Percentiles rank a stretch among this genome's conserved stretches.
Evolutionary conservation across 2,888 invertebrate genomes (phyloP).

Genomic region (Drosophila lacicola): DNA sequence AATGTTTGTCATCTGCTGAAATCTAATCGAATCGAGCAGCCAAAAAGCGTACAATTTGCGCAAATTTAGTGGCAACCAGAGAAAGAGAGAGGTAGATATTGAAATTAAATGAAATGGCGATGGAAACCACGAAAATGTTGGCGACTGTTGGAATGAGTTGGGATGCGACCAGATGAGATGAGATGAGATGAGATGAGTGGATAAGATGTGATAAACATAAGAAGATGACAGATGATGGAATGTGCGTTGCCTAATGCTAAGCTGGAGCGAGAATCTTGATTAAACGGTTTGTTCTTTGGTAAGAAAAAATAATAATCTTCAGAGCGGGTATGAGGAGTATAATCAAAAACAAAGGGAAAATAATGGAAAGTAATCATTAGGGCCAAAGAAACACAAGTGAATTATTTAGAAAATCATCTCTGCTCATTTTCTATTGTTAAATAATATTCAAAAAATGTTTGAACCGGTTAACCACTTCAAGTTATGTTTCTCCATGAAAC

Average conservation of each 20-base stretch:
- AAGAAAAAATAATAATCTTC: background rate
- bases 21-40: conserved; percentile 77
- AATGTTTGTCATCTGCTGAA: conserved; percentile 78
- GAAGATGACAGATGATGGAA: conserved; percentile 26
- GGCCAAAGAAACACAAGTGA: too few relatives aligned
- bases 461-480: too few relatives aligned
- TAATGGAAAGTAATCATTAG: too few relatives aligned
- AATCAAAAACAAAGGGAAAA: background rate
- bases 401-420: too few relatives aligned
- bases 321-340: background rate
- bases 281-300: background rate
- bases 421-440: too few relatives aligned
- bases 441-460: too few relatives aligned
- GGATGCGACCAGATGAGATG: conserved; percentile 3
- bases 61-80: conserved; percentile 52
- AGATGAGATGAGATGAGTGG: conserved; percentile 23
- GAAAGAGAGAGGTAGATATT: conserved; percentile 37
- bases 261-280: conserved; percentile 1
- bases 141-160: conserved; percentile 8
- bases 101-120: conserved; percentile 52
- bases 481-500: too few relatives aligned
- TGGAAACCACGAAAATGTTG: conserved; percentile 53
- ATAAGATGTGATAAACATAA: conserved; percentile 34
- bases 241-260: conserved; percentile 13
- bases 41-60: conserved; percentile 60